Percentiles rank a stretch among this genome's conserved stretches.
phyloP scores from a whole-genome alignment of 2,113 vertebrate genomes.

The Notothenia coriiceps region DNA sequence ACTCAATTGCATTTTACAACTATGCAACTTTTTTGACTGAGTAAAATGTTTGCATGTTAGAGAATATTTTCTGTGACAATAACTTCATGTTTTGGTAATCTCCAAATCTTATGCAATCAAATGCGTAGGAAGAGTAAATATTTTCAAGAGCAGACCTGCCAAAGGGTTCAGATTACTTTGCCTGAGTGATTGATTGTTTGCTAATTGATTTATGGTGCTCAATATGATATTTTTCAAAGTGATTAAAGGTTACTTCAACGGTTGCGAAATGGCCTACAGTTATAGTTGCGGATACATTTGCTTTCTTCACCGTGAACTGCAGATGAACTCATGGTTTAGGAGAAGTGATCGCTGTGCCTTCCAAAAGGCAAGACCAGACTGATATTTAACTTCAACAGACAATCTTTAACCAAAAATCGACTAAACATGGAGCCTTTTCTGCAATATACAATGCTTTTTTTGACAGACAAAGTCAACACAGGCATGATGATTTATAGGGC shows the following conservation, averaged over 20 bases:
- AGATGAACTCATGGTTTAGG: slow-evolving; percentile 58
- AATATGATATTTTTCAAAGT: slow-evolving; percentile 63
- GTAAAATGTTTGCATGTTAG: slow-evolving; percentile 6
- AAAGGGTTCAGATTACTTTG: slow-evolving; percentile 53
- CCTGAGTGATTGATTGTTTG: slow-evolving; percentile 63
- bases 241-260: slow-evolving; percentile 67
- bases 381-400: slow-evolving; percentile 65
- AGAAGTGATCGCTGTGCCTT: slow-evolving; percentile 36
- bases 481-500: not conserved
- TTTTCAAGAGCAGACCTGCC: slow-evolving; percentile 69
- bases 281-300: slow-evolving; percentile 49
- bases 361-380: slow-evolving; percentile 59
- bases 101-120: slow-evolving; percentile 55
- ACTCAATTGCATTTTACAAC: not conserved
- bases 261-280: slow-evolving; percentile 62
- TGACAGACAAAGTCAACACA: slow-evolving; percentile 12
- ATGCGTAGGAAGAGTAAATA: slow-evolving; percentile 62
- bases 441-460: slow-evolving; percentile 6
- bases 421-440: slow-evolving; percentile 25
- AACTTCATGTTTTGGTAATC: slow-evolving; percentile 53
- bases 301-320: slow-evolving; percentile 55
- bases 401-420: slow-evolving; percentile 61
- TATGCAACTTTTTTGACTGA: not conserved
- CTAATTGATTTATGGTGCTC: slow-evolving; percentile 70
- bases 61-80: slow-evolving; percentile 50